Conservation (phyloP, 2,888 invertebrate genomes). For the Hirtodrosophila duncani region DNA sequence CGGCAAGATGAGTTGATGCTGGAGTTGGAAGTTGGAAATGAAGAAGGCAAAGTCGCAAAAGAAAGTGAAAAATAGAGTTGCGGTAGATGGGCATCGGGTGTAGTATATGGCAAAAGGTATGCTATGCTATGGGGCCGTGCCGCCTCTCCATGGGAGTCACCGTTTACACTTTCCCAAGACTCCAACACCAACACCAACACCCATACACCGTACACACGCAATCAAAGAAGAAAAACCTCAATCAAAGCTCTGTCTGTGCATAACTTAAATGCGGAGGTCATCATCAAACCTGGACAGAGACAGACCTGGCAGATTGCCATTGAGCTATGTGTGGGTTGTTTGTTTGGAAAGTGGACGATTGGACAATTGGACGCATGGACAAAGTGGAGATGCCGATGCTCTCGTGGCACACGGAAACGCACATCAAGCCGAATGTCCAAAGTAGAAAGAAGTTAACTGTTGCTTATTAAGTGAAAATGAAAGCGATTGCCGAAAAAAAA, state of each 20-base stretch:
- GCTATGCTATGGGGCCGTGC: conserved; percentile 22
- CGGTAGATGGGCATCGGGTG: conserved; percentile 6
- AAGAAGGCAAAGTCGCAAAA: conserved; percentile 29
- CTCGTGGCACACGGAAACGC: conserved; percentile 67
- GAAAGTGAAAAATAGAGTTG: conserved; percentile 63
- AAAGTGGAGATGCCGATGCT: conserved; percentile 41
- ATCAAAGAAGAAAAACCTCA: conserved; percentile 54
- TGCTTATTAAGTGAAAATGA: conserved; percentile 71
- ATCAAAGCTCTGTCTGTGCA: conserved; percentile 61
- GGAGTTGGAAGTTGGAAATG: conserved; percentile 19
- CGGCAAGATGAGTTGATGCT: not conserved
- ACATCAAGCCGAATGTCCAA: conserved; percentile 50
- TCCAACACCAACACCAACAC: conserved; percentile 34
- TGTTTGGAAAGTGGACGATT: conserved; percentile 54
- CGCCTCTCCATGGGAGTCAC: conserved; percentile 56
- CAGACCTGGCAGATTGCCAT: no score
- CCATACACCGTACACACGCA: conserved; percentile 27
- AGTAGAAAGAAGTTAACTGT: conserved; percentile 66
- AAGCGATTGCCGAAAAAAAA: conserved; percentile 65
- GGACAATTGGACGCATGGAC: not conserved
- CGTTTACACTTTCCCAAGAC: conserved; percentile 66
- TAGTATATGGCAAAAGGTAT: not conserved
- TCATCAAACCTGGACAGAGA: no score
- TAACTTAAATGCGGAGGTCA: conserved; percentile 66
- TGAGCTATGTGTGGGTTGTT: conserved; percentile 52